Conservation (phyloP, 2,797 vertebrate genomes). For the Eulemur coronatus region DNA sequence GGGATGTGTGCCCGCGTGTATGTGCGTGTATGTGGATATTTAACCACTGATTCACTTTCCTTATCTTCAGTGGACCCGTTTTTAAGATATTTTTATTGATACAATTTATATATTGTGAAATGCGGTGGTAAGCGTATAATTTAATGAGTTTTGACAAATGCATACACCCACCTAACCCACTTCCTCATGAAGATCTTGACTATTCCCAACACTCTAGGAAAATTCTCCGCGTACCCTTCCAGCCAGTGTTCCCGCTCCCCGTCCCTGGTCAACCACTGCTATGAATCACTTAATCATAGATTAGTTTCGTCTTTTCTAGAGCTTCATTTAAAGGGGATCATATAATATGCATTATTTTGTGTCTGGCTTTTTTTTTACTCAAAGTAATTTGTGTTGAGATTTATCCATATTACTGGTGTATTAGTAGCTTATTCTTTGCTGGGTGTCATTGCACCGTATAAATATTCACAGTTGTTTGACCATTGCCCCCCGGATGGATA, state of each 20-base stretch:
- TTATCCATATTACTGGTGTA: neutral
- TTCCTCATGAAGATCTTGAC: neutral
- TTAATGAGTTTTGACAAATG: conserved; percentile 23
- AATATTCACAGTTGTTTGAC: neutral
- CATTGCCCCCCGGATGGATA: neutral
- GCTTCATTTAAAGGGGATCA: neutral
- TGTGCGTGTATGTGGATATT: neutral
- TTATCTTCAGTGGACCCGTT: neutral
- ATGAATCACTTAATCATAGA: neutral
- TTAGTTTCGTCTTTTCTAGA: neutral
- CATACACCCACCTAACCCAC: neutral
- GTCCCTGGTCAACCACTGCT: neutral
- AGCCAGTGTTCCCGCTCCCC: neutral
- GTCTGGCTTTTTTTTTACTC: neutral
- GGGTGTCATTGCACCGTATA: neutral
- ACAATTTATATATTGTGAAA: neutral
- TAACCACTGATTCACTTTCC: neutral
- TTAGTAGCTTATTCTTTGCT: neutral
- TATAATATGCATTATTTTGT: neutral
- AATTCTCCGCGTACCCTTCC: neutral
- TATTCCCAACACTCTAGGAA: neutral
- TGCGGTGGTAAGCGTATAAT: neutral
- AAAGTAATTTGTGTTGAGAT: neutral
- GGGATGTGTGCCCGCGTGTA: neutral
- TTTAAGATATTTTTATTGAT: neutral